Evolutionary conservation across 2,797 vertebrate species (phyloP).

Genomic region (Adelosebastes latens): DNA sequence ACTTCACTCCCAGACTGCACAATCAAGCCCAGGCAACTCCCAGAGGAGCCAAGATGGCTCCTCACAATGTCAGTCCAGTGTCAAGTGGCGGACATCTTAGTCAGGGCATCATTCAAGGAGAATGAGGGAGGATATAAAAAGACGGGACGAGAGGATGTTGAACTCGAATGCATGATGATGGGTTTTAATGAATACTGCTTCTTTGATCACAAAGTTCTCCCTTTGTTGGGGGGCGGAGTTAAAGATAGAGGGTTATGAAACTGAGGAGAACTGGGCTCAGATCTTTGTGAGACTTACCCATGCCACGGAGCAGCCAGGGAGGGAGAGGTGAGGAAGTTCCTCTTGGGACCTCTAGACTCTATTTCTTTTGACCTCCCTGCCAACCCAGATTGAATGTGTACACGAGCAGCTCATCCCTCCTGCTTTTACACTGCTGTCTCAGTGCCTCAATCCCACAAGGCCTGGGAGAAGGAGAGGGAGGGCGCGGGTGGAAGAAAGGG

Average conservation of each 20-base stretch:
- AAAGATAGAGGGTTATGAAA: conserved; percentile 48
- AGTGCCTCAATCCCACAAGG: conserved; percentile 71
- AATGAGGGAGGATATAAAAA: conserved; percentile 56
- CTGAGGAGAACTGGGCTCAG: conserved; percentile 47
- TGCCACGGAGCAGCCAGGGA: conserved; percentile 54
- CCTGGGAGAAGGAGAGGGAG: conserved; percentile 20
- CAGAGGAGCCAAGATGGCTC: conserved; percentile 75
- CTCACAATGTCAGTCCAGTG: conserved; percentile 79
- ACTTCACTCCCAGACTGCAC: conserved; percentile 78
- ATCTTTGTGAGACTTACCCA: conserved; percentile 60
- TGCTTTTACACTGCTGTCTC: conserved; percentile 75
- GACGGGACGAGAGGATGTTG: conserved; percentile 51
- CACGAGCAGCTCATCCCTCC: conserved; percentile 77
- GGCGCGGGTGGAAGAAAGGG: neutral
- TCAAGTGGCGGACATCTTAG: conserved; percentile 79
- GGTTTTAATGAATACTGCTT: conserved; percentile 62
- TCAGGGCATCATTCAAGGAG: conserved; percentile 72
- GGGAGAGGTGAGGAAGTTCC: conserved; percentile 72
- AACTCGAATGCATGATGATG: conserved; percentile 58
- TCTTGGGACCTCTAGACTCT: conserved; percentile 76
- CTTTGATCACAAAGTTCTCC: conserved; percentile 67
- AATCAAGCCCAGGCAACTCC: conserved; percentile 77
- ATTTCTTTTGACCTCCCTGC: conserved; percentile 81
- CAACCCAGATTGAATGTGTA: conserved; percentile 81
- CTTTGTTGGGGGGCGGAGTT: conserved; percentile 50